A percentile compares a stretch with the other conserved stretches of the same genome.
These are phyloP conservation scores for Gymnogyps californianus DNA, from an alignment of 2,113 vertebrate genomes.

Conservation along the genomic window DNA sequence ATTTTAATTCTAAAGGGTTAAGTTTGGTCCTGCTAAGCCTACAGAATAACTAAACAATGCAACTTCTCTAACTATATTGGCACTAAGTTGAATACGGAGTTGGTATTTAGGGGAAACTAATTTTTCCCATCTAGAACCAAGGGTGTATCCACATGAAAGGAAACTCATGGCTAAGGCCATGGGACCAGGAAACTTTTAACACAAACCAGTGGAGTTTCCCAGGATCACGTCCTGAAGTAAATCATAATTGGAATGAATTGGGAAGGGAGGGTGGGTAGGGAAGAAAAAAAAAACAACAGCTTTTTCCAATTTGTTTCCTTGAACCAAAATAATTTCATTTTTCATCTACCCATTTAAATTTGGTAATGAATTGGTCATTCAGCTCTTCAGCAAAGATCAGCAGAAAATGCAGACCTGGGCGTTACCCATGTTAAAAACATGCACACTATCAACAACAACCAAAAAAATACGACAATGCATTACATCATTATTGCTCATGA, in stretches of 20 bases:
- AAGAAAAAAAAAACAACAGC: background rate
- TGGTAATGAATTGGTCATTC: background rate
- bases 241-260: background rate
- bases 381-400: background rate
- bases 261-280: rapidly evolving
- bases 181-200: background rate
- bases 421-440: background rate
- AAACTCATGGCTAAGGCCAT: background rate
- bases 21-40: background rate
- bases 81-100: background rate
- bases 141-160: background rate
- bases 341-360: background rate
- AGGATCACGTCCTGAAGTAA: background rate
- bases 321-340: background rate
- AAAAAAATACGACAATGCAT: background rate
- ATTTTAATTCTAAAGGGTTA: background rate
- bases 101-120: background rate
- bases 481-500: background rate
- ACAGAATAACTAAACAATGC: background rate
- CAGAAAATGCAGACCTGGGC: background rate
- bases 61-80: background rate
- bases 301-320: background rate
- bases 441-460: background rate
- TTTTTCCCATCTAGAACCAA: background rate
- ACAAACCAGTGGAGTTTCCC: background rate